Base-by-base conservation (phyloP, 2,113 vertebrate genomes). In the Neogobius melanostomus region DNA sequence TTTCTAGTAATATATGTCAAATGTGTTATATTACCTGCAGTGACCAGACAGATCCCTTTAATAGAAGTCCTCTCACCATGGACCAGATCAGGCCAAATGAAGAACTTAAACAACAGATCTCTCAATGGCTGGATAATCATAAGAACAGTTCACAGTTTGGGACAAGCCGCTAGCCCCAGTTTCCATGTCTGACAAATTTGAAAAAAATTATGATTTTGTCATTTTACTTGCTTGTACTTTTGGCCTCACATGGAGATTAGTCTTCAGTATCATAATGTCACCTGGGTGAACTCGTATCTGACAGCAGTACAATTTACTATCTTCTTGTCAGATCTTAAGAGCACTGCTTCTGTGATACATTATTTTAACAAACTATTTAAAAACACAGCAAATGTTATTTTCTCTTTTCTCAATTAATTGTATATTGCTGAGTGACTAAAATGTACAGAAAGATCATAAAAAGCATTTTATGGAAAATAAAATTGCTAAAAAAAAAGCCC, bases 21-120 rank as follows among this genome's bases (percentile, higher is more conserved):
- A 17, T 2, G 6, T 16, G 6, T 44, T 15, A 28, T 85, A 81
- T 0, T 28, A 9, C 60, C 90, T 85, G 15, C 85, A 99, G 98
- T 1, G 98, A 99, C 90, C 98, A 98, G 93, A 98, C 97, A 0
- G 98, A 99, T 86, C 98, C 98, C 61, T 99, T 99, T 85, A 99
- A 99, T 85, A 96, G 98, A 72, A 99, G 96, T 84, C 98, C 96
- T 53, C 95, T 99, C 57, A 98, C 98, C 56, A 99, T 99, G 98
- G 98, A 99, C 92, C 98, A 99, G 94, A 98, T 99, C 82, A 94
- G 95, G 92, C 95, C 97, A 79, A 99, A 99, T 71, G 93, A 93
- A n/a, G 97, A 98, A 82, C 95, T 99, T 21, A 98, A 95, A 83
- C 95, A 97, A 82, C 94, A 93, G 92, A 99, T 99, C 77, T 94